Base-by-base conservation (phyloP, 2,888 invertebrate species). In the Sicus ferrugineus region DNA sequence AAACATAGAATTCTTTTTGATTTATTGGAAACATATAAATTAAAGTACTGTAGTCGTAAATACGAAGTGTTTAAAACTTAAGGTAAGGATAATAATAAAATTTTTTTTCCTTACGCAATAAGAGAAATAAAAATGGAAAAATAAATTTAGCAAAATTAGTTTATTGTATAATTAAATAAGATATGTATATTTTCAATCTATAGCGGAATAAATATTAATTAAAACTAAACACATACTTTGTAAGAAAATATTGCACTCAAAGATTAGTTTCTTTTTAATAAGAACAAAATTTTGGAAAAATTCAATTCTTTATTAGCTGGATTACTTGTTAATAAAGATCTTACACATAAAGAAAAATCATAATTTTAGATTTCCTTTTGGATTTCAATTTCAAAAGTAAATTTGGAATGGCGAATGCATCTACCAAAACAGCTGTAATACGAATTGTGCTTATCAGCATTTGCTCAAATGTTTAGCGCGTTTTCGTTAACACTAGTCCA, bases 211-310 rank as follows among this genome's bases (percentile, higher is more conserved):
- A 61, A 21, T 28, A 52, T 19, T 30, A 64, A 52, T 52, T 64
- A 61, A 7, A 34, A 26, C 38, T 64, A 64, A 30, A 30, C 28
- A 28, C n/a, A 66, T 38, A 42, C 50, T 64, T 50, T 64, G 56
- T 16, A 31, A 64, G 56, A 56, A 52, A 42, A 38, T 46, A 66
- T 66, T 66, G 66, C 66, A 66, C 66, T 46, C n/a, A 34, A 31
- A 64, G 7, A 50, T 48, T 16, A n/a, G 48, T 63, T 46, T 46
- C n/a, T 26, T 30, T 9, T 64, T 21, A 16, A 16, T 34, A n/a
- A n/a, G n/a, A n/a, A n/a, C n/a, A n/a, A n/a, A n/a, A 59, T 59
- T 48, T 30, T 19, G 31, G 31, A 50, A 64, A 31, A 52, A 50
- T 30, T 64, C 34, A 19, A 30, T 31, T 64, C 52, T 64, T 21